Evolutionary conservation across 2,113 vertebrate species (phyloP), one percentile per base, ranked within the genome.

Genomic region (Callaeas wilsoni): DNA sequence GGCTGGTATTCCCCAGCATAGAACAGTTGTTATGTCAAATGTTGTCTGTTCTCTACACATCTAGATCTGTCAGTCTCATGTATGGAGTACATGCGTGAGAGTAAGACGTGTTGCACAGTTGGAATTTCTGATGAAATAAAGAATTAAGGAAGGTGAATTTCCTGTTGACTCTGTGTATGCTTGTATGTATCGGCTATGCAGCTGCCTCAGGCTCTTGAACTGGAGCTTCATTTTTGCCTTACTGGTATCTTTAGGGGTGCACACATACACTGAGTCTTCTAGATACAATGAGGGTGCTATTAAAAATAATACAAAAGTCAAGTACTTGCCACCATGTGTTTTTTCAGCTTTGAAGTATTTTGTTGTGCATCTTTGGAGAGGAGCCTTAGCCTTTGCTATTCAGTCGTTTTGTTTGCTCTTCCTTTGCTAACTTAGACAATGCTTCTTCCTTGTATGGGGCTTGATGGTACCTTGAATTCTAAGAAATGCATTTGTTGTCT

Each of bases 141-240:
- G 78, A 93, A 73, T 60, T 33, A 59, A 93, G 94, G 90, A 90
- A 94, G 78, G 75, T 74, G 71, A 86, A 77, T 92, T 94, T 83
- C 46, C 68, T 42, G 1, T 22, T 55, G 67, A 26, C 70, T 91
- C 27, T 42, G 29, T 63, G 63, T 79, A 18, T 62, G 49, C 29
- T 12, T 53, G 13, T 87, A 12, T 44, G 32, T 73, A 17, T 11
- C 67, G 53, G 37, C 12, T 41, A 6, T 32, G 67, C n/a, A 60
- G 73, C 75, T 76, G 59, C 50, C n/a, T 71, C 26, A 39, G 42
- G 63, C 46, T 86, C 57, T 73, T 41, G 35, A 85, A 39, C n/a
- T n/a, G 47, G 37, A 80, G 46, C 22, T 39, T 64, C 81, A 5
- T 10, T 88, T 93, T 68, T 79, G 30, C 30, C 14, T 55, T 37